Conservation (phyloP, 1,140 invertebrate species). For the Ptiloglossa arizonensis region DNA sequence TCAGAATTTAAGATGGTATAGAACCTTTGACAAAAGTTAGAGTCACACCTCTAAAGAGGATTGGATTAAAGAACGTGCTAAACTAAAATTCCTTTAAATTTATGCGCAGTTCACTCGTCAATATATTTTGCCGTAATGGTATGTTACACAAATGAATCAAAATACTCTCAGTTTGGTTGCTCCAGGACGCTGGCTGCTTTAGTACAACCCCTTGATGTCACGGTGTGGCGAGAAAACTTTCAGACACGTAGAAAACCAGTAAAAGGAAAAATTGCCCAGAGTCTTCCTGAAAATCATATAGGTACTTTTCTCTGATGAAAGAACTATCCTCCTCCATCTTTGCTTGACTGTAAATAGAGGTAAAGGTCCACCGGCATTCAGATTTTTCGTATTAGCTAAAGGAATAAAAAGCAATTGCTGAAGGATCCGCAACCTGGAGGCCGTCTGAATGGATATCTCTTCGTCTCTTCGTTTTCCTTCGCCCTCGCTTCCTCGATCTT, state of each 20-base stretch:
- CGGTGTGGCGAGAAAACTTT: not conserved
- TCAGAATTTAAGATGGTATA: too few relatives aligned
- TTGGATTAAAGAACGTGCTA: too few relatives aligned
- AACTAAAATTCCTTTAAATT: too few relatives aligned
- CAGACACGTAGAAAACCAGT: not conserved
- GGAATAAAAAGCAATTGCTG: conserved; percentile 65
- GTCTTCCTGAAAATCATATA: conserved; percentile 17
- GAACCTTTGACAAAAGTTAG: too few relatives aligned
- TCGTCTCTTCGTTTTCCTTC: not conserved
- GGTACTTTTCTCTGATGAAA: not conserved
- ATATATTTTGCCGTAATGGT: too few relatives aligned
- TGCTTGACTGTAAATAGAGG: conserved; percentile 24
- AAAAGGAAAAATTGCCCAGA: not conserved
- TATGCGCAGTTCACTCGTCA: too few relatives aligned
- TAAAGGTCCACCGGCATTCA: conserved; percentile 49
- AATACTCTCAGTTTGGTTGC: too few relatives aligned
- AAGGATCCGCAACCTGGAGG: conserved; percentile 47
- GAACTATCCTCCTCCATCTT: conserved; percentile 16
- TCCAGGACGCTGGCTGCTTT: too few relatives aligned
- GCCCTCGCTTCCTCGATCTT: conserved; percentile 11
- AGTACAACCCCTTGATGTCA: too few relatives aligned
- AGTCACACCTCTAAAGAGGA: too few relatives aligned
- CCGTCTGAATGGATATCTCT: conserved; percentile 52
- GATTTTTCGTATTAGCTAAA: conserved; percentile 60
- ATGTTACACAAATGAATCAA: too few relatives aligned